Percentiles rank a stretch among this genome's conserved stretches.
Evolutionary conservation across 2,797 vertebrate species (phyloP).

Genomic region (Etheostoma nigrum): DNA sequence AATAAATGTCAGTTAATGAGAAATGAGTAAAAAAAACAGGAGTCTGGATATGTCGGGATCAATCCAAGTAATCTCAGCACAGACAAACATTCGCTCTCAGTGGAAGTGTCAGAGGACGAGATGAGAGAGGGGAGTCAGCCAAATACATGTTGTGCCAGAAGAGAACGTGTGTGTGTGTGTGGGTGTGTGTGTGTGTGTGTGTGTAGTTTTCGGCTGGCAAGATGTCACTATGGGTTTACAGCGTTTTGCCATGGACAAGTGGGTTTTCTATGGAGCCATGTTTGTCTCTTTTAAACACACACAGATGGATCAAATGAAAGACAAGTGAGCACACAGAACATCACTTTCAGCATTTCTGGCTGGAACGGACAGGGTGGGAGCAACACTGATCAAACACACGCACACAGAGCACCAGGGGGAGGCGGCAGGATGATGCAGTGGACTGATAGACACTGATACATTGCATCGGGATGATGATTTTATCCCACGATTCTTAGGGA

Average conservation of each 20-base stretch:
- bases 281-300: constrained; percentile 63
- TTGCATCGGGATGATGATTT: not conserved
- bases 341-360: constrained; percentile 67
- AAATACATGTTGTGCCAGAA: constrained; percentile 60
- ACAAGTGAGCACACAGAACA: constrained; percentile 61
- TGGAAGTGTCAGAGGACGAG: constrained; percentile 53
- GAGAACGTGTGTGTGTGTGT: constrained; percentile 36
- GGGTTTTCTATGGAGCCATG: constrained; percentile 62
- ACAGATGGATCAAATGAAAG: constrained; percentile 64
- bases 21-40: not conserved
- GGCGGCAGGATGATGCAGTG: not conserved
- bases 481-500: too few species aligned
- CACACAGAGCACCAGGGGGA: not conserved
- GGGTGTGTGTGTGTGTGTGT: constrained; percentile 17
- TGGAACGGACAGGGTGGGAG: constrained; percentile 25
- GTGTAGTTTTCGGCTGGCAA: constrained; percentile 52
- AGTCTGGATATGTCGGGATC: constrained; percentile 19
- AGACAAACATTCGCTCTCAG: constrained; percentile 43
- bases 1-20: constrained; percentile 3
- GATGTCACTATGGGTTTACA: constrained; percentile 61
- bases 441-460: constrained; percentile 13
- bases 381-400: constrained; percentile 56
- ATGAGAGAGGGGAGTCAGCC: constrained; percentile 57
- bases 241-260: constrained; percentile 67
- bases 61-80: constrained; percentile 44